Base-by-base conservation (phyloP, 2,888 invertebrate species). In the Brenthis ino region DNA sequence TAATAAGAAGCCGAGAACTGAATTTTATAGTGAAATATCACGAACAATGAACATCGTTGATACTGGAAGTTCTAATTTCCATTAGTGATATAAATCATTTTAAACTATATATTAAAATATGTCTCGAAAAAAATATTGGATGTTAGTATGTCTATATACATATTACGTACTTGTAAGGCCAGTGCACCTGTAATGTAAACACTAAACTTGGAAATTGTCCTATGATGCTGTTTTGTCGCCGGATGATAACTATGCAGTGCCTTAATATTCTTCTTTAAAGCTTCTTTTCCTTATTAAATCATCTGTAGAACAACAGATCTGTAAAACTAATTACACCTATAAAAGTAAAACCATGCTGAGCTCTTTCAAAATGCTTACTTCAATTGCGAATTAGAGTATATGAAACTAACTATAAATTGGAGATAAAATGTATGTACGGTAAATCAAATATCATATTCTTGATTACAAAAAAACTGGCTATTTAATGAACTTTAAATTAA, bases 1-100 rank as follows among this genome's bases (percentile, higher is more conserved):
- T 57, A n/a, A 65, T 20, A 53, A 57, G 43, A 55, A 58, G 58
- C 54, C 53, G 64, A 70, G 71, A 75, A 74, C 73, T 73, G 75
- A 74, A 65, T 74, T 73, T 73, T 75, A 64, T 70, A 72, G 53
- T 16, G 53, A n/a, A 28, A 28, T 54, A 28, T 8, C 16, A 14
- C 4, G 13, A 50, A 28, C 37, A 43, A 58, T 48, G 24, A 58
- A 24, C 28, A 60, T 16, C 50, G 37, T 11, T 43, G 37, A 43
- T 16, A 37, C 12, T 33, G 50, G 5, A 33, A 50, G n/a, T 60
- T 48, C 11, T 50, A 60, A 50, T 50, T n/a, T 50, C 48, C 50
- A 16, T 50, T 33, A 50, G 37, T 43, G 11, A 43, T 43, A 43
- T 28, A 50, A 50, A 50, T 28, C 1, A 60, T 50, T 24, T 28